phyloP scores from a whole-genome alignment of 1,140 invertebrate species.

The Wiebesia pumilae region DNA sequence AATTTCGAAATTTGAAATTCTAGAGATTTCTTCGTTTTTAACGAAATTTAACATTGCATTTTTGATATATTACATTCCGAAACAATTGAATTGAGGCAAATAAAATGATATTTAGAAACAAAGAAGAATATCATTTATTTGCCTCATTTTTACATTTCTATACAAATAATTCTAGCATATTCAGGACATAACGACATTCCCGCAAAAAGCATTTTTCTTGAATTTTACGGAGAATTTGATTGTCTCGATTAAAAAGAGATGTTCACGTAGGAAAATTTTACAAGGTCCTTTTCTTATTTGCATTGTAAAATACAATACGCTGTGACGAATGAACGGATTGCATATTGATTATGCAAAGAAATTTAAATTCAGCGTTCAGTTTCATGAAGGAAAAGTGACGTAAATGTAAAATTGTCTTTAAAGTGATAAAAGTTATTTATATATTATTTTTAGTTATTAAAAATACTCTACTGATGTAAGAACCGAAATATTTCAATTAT shows the following conservation, averaged over 20 bases:
- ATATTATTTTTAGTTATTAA: background rate
- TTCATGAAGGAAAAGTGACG: background rate
- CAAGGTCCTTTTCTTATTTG: background rate
- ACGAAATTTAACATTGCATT: background rate
- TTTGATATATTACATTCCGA: conserved; percentile 26
- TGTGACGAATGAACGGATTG: conserved; percentile 16
- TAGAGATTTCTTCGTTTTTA: background rate
- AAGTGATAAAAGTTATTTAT: conserved; percentile 1
- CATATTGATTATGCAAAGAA: background rate
- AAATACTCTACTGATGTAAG: background rate
- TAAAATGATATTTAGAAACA: background rate
- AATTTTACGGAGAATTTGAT: background rate
- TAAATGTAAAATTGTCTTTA: background rate
- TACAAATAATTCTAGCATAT: conserved; percentile 2
- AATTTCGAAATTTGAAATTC: background rate
- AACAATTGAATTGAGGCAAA: background rate
- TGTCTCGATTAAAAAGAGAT: conserved; percentile 9
- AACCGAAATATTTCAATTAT: background rate
- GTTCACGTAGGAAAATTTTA: background rate
- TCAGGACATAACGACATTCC: conserved; percentile 6
- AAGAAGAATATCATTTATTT: background rate
- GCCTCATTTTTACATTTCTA: conserved; percentile 10
- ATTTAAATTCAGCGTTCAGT: background rate
- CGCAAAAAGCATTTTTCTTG: background rate
- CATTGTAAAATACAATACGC: background rate